These are phyloP conservation scores for Pentalonia nigronervosa DNA, from an alignment of 1,140 invertebrate genomes.

Conservation along the genomic window DNA sequence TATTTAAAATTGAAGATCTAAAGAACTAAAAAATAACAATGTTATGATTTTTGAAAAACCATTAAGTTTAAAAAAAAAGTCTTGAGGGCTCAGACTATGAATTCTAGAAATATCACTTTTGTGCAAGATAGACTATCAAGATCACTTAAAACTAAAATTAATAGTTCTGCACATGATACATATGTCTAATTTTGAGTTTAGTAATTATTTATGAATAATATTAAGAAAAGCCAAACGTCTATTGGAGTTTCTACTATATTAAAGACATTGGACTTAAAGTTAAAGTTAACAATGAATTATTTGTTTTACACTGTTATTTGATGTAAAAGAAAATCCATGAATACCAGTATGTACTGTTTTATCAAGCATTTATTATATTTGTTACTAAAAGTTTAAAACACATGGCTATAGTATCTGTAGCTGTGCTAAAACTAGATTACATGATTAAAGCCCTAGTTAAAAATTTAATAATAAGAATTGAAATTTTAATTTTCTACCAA, in stretches of 20 bases:
- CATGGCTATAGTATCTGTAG: no score
- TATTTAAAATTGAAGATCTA: background rate
- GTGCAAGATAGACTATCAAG: background rate
- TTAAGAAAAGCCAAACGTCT: background rate
- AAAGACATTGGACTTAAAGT: background rate
- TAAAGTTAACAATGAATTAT: background rate
- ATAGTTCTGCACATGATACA: background rate
- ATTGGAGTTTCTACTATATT: background rate
- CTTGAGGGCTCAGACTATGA: no score
- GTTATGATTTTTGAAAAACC: background rate
- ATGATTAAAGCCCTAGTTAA: background rate
- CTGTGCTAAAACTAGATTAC: no score
- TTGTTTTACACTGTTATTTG: background rate
- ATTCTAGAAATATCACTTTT: background rate
- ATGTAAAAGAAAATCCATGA: background rate
- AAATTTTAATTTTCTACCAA: background rate
- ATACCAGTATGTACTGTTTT: background rate
- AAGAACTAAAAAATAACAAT: background rate
- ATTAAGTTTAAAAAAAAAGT: background rate
- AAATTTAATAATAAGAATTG: background rate
- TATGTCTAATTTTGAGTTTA: background rate
- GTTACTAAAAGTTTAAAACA: no score
- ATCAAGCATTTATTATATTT: no score
- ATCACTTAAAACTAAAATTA: background rate
- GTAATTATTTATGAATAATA: background rate